Conservation (phyloP, 2,113 vertebrate species). For the Phrynocephalus versicolor region DNA sequence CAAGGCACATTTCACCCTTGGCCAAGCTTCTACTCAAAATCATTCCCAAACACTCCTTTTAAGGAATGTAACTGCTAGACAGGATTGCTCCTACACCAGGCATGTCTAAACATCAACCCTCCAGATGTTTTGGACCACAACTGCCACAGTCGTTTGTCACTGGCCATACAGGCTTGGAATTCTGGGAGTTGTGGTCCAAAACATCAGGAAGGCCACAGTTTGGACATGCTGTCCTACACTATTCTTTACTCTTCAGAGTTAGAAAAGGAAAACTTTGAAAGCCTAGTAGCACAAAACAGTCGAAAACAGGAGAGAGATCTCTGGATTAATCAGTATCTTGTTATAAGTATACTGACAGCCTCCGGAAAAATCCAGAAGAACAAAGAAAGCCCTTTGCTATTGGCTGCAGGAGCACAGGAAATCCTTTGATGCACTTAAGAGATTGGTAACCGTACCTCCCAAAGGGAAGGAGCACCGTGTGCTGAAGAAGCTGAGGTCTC, state of each 20-base stretch:
- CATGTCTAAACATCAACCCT: no score
- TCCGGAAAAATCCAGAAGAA: slow-evolving; percentile 10
- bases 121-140: no score
- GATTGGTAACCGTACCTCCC: slow-evolving; percentile 69
- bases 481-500: slow-evolving; percentile 68
- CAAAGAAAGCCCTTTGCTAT: slow-evolving; percentile 22
- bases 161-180: no score
- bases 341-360: slow-evolving; percentile 35
- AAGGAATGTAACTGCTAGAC: background rate
- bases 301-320: background rate
- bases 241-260: background rate
- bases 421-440: slow-evolving; percentile 68
- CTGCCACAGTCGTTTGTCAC: no score
- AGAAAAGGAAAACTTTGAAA: background rate
- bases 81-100: background rate
- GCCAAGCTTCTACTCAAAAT: background rate
- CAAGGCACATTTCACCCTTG: background rate
- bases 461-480: slow-evolving; percentile 64
- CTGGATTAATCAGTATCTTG: background rate
- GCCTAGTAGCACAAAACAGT: background rate
- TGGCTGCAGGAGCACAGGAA: slow-evolving; percentile 35
- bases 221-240: no score
- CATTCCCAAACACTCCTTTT: background rate
- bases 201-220: no score
- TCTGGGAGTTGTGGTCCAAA: no score